Base-by-base conservation (phyloP, 2,113 vertebrate genomes). In the Terrapene triunguis region DNA sequence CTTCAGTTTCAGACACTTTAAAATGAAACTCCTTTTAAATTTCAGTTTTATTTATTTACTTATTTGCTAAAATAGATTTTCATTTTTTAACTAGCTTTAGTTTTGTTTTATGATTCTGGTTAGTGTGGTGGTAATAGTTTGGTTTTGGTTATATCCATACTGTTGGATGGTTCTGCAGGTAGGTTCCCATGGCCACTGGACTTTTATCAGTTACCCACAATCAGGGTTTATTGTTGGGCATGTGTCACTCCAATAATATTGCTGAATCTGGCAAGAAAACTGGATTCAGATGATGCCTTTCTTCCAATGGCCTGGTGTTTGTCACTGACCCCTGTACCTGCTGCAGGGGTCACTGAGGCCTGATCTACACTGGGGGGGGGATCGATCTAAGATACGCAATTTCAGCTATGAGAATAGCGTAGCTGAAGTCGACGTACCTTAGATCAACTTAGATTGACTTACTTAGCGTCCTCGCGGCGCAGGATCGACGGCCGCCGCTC, bases 241-340 rank as follows among this genome's bases (percentile, higher is more conserved):
- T 92, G 54, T 83, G 76, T 95, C 90, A 47, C 95, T 96, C 94
- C 86, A 82, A 69, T 95, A 38, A 85, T 90, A 82, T 92, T 96
- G 92, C 85, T 95, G 85, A 76, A 65, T 92, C 87, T 94, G 90
- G 82, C 90, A 93, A 93, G 80, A 87, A 69, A 82, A 93, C 85
- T 88, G 95, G 80, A 92, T 95, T 95, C 93, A 96, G 89, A 97
- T 62, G 76, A 32, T 89, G 87, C 38, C 62, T 87, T 95, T 95
- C 95, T 95, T 96, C 96, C 93, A 95, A 80, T 94, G 95, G 82
- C 17, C 35, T 69, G 69, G 62, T 95, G 80, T 88, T 97, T 93
- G 95, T 91, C 62, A 78, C 87, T 96, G 95, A 95, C 94, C 94
- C 92, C 48, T 0, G 44, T 19, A 88, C 88, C 35, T 80, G 93